These are phyloP conservation scores for Gerosis bhagava DNA, from an alignment of 2,888 invertebrate species.

Conservation along the genomic window DNA sequence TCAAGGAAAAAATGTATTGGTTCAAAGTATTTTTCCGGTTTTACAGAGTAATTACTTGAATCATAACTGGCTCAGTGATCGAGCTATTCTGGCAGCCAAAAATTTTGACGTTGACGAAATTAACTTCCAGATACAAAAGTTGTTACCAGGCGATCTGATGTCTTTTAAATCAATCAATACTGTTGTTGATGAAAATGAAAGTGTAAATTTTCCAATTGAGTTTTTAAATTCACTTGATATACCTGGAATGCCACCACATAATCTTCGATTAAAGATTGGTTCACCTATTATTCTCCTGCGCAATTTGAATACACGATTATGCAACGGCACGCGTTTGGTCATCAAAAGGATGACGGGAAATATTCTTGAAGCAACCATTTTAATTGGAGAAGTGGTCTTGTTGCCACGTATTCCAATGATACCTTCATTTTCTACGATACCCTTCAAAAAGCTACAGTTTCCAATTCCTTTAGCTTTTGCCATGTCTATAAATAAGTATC, in stretches of 20 bases:
- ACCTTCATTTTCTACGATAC: too few relatives aligned
- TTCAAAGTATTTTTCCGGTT: constrained; percentile 39
- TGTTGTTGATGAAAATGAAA: constrained; percentile 29
- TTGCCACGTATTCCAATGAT: too few relatives aligned
- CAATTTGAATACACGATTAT: constrained; percentile 40
- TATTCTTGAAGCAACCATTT: too few relatives aligned
- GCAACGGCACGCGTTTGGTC: constrained; percentile 32
- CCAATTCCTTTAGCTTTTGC: too few relatives aligned
- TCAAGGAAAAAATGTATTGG: constrained; percentile 39
- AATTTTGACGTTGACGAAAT: constrained; percentile 40
- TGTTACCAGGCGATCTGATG: constrained; percentile 30
- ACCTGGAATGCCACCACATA: constrained; percentile 35
- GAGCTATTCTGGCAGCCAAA: constrained; percentile 46
- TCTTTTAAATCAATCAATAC: constrained; percentile 35
- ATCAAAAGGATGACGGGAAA: too few relatives aligned
- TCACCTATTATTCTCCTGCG: constrained; percentile 37
- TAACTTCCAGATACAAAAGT: constrained; percentile 33
- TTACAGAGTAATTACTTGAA: constrained; percentile 36
- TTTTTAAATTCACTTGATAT: constrained; percentile 39
- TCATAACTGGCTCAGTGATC: constrained; percentile 41
- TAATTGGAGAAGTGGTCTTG: too few relatives aligned
- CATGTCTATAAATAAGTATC: too few relatives aligned
- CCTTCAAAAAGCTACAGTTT: too few relatives aligned
- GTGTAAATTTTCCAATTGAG: constrained; percentile 37
- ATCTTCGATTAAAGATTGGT: constrained; percentile 39